Evolutionary conservation across 2,113 vertebrate species (phyloP), one percentile per base, ranked within the genome.

Genomic region (Mola mola): DNA sequence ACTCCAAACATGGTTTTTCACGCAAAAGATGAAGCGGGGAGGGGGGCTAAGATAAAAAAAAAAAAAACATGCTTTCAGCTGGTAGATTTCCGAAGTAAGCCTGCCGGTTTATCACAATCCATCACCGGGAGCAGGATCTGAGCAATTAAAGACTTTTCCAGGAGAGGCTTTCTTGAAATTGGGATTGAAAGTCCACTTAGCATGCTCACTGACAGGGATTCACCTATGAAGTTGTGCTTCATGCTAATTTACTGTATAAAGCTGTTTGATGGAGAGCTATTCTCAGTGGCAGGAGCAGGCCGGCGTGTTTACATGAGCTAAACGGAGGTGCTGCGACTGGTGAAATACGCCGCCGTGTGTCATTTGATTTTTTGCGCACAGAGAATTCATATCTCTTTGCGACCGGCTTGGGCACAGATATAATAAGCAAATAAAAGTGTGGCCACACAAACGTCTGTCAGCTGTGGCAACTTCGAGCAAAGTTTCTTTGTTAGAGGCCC

Each of bases 121-220:
- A 86, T 88, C 82, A 67, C 50, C 24, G 75, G 73, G 53, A 81
- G 81, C 20, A 46, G 83, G 81, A 82, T 82, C 70, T 72, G 21
- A 10, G 84, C 88, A 88, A 91, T 92, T 90, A 90, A 89, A 85
- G 87, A 88, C 63, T 83, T 72, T 78, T 79, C 73, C 77, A 80
- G 79, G 77, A 90, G 75, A 82, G 66, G 81, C 79, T 82, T 88
- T 86, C 79, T 81, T 37, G 81, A 81, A 83, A 85, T 79, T 82
- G 85, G 81, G 84, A 84, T 63, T 79, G 65, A 77, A 66, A 84
- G 70, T 77, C 62, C 29, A 50, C 75, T 75, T 62, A 79, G 72
- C 63, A 51, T 68, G 61, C 68, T 55, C 72, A 43, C 31, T 36
- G 56, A 25, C 55, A 21, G 59, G 72, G 72, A 82, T 78, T 72